Evolutionary conservation across 2,888 invertebrate genomes (phyloP), one percentile per base, ranked within the genome.

Genomic region (Calephelis perditalis): DNA sequence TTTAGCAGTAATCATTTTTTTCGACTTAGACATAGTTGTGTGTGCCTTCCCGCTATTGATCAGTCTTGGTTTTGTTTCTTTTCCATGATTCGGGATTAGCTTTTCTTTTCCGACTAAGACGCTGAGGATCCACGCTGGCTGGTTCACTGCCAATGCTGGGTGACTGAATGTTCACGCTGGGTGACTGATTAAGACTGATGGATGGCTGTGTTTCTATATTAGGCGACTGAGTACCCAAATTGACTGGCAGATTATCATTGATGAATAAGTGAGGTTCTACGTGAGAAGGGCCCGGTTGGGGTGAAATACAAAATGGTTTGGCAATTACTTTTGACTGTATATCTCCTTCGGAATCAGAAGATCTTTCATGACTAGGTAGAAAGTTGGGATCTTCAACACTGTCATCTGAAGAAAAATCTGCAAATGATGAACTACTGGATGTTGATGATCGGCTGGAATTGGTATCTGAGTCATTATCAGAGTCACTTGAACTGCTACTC

Each of bases 51-150:
- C 64, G 44, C 64, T 60, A 54, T 64, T 64, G 55, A 26, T 62
- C 54, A 65, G 61, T 54, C 57, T 64, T 66, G 56, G 57, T 64
- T 62, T 43, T 63, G 60, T 64, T 64, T 64, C 60, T 66, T 58
- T 62, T 61, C 64, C 64, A 66, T 63, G 57, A 62, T 57, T 44
- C 63, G 43, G 66, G 62, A 58, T 63, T 8, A 8, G 63, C 62
- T 62, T 63, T 66, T 26, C 63, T 62, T 62, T 66, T 66, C 47
- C 56, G 54, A 52, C 56, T 56, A 49, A 61, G 15, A 57, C 8
- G 57, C 44, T 57, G 15, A 49, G 60, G 56, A 58, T 62, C 61
- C 57, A 59, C 62, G 58, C 63, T 65, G 61, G 63, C 9, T 62
- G 64, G 63, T 56, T 63, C 59, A 62, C 63, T 56, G 58, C 62